Percentiles rank a stretch among this genome's conserved stretches.
Conservation (phyloP, 2,797 vertebrate genomes). For the Gambusia yucatana region DNA sequence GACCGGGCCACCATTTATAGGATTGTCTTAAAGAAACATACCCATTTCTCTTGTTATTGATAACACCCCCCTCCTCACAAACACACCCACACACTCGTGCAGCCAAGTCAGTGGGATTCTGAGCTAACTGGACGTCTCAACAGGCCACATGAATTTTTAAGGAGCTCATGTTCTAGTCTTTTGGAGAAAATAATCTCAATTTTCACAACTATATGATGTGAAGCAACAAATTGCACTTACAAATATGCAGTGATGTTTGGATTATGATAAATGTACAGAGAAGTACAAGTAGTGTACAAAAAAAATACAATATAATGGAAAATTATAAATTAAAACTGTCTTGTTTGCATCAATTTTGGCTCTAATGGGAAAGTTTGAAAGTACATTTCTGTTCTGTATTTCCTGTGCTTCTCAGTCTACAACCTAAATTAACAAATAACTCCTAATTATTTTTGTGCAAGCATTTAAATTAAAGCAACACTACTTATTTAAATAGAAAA, state of each 20-base stretch:
- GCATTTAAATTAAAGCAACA: slow-evolving; percentile 28
- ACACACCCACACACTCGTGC: slow-evolving; percentile 33
- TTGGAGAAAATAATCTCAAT: slow-evolving; percentile 1
- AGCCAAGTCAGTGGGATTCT: slow-evolving; percentile 19
- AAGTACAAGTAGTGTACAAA: too few species aligned
- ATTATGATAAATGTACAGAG: neutral
- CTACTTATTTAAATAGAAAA: slow-evolving; percentile 54
- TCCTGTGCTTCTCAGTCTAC: slow-evolving; percentile 2
- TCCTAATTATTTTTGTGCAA: slow-evolving; percentile 1
- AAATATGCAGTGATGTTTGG: neutral
- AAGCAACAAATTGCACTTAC: neutral
- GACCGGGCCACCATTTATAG: slow-evolving; percentile 95
- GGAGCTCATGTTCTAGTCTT: slow-evolving; percentile 15
- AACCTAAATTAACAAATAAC: neutral
- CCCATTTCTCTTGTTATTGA: slow-evolving; percentile 91
- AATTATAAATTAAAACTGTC: too few species aligned
- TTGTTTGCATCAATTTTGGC: neutral
- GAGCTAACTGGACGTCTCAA: slow-evolving; percentile 19
- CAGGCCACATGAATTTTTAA: slow-evolving; percentile 28
- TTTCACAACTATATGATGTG: neutral
- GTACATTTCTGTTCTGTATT: neutral
- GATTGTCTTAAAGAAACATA: slow-evolving; percentile 96
- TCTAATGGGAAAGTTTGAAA: neutral
- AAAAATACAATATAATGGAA: too few species aligned
- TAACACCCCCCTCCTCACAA: slow-evolving; percentile 68